phyloP scores from a whole-genome alignment of 2,797 vertebrate species.

The Chaenodraco wilsoni region DNA sequence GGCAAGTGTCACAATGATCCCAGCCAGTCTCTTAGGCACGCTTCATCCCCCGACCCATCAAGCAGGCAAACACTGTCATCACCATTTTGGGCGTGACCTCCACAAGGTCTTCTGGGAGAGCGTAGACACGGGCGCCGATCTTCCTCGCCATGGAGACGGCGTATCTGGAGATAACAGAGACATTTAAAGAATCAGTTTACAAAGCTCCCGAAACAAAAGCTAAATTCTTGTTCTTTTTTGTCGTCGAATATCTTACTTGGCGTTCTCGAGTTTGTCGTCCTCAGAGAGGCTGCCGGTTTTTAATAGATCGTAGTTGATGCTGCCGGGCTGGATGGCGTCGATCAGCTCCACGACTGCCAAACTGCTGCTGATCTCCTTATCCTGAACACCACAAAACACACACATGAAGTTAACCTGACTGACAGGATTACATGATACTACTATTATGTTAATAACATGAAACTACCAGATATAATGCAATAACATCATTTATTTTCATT shows the following conservation, averaged over 20 bases:
- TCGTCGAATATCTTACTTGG: slow-evolving; percentile 84
- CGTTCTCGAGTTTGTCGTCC: slow-evolving; percentile 93
- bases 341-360: slow-evolving; percentile 96
- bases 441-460: background rate
- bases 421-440: background rate
- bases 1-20: slow-evolving; percentile 56
- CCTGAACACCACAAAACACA: slow-evolving; percentile 77
- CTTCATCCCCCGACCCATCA: slow-evolving; percentile 99
- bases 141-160: slow-evolving; percentile 97
- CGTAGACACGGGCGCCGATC: slow-evolving; percentile 95
- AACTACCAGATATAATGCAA: background rate
- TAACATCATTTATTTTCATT: background rate
- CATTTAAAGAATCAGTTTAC: background rate
- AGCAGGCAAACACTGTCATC: slow-evolving; percentile 98
- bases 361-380: slow-evolving; percentile 94
- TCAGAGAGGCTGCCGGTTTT: slow-evolving; percentile 89
- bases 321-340: slow-evolving; percentile 94
- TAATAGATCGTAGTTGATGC: slow-evolving; percentile 94
- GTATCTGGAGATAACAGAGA: slow-evolving; percentile 82
- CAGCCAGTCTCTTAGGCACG: slow-evolving; percentile 79
- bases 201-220: background rate
- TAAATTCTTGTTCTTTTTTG: background rate
- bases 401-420: background rate
- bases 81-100: slow-evolving; percentile 99
- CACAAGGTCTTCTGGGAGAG: slow-evolving; percentile 95